Base-by-base conservation (phyloP, 2,888 invertebrate genomes). In the Ochropleura leucogaster region DNA sequence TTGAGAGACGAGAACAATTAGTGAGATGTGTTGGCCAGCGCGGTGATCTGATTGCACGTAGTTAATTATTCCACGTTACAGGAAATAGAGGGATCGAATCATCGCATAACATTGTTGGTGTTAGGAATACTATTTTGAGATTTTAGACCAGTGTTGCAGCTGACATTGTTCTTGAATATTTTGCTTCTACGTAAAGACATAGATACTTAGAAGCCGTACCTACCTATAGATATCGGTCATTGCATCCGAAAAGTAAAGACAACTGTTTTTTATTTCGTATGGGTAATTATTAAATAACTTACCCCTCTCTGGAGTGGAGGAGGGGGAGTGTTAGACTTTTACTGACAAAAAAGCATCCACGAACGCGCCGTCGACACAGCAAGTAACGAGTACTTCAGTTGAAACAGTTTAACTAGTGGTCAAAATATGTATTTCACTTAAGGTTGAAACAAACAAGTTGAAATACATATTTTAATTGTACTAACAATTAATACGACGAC, bases 21-120 rank as follows among this genome's bases (percentile, higher is more conserved):
- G 64, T 66, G 74, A 47, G 60, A 71, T 63, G 65, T 82, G 76
- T 47, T 64, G 62, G 70, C 66, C 14, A 44, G 64, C 67, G 51
- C 65, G 16, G 46, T 57, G 66, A 65, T 72, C 69, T 73, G 79
- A 70, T 71, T 68, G 65, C 49, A 70, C 18, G 62, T 63, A 55
- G n/a, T 84, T 63, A 84, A 84, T 83, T 80, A 84, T 84, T 85
- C 75, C 53, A 51, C 20, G 20, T 70, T 44, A 80, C 75, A 83
- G 74, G 65, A 77, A 83, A 80, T 85, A 80, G 83, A 74, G 51
- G 14, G 55, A 57, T 63, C 47, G 62, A 63, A 72, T 55, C 60
- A 62, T 71, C 57, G 53, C 72, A 70, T 57, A 51, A 70, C 57
- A 59, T 51, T 70, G 68, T 64, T 20, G 4, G 0, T 40, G 40